Evolutionary conservation across 2,888 invertebrate genomes (phyloP), one percentile per base, ranked within the genome.

Genomic region (Epistrophe grossulariae): DNA sequence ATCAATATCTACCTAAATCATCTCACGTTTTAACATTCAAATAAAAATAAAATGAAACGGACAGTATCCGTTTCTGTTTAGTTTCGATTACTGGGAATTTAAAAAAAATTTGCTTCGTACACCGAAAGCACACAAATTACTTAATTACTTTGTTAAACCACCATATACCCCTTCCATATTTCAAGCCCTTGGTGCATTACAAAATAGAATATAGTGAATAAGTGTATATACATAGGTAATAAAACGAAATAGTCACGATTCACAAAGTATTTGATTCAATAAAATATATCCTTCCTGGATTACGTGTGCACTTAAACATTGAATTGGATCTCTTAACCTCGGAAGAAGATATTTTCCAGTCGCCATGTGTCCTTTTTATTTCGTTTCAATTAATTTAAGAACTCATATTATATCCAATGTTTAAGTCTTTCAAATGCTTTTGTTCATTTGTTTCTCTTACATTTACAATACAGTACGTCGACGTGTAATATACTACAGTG

Each of bases 381-480:
- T 72, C 17, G 68, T 52, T 84, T 81, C 68, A 84, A 84, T 81
- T 77, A 80, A 77, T 72, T 77, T 72, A 78, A 48, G 66, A 62
- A 28, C 72, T 78, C 66, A 57, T 68, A 55, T 48, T 24, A 45
- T 66, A 57, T 62, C 43, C 66, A 28, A 5, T 59, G 66, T 52
- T 43, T 48, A 52, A 38, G 38, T 71, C 40, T 35, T 60, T 52
- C 10, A 17, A 55, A 13, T 66, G 43, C 24, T 57, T 71, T 72
- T 77, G 76, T 84, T 43, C 50, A 52, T 71, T 43, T 45, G 40
- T 64, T 80, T 64, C 50, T 57, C 60, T 50, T 55, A 64, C 57
- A 64, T 28, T 7, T 24, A 24, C 15, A 10, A 50, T n/a, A 48
- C 15, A 17, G 5, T 17, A 48, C 2, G 9, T 17, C n/a, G 0